Evolutionary conservation across 2,113 vertebrate species (phyloP).

Genomic region (Myotis davidii): DNA sequence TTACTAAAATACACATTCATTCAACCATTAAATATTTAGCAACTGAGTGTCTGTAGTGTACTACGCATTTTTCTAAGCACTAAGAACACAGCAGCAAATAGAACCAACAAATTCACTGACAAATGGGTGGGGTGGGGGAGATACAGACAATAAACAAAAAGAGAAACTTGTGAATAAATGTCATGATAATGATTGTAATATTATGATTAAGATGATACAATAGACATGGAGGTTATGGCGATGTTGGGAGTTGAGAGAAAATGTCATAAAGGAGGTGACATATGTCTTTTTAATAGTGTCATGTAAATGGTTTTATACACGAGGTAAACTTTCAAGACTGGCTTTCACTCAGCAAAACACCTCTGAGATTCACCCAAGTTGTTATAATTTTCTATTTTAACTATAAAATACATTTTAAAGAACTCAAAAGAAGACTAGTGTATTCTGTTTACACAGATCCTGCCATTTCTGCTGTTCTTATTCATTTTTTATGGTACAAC

Average conservation of each 20-base stretch:
- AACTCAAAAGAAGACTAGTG: not conserved
- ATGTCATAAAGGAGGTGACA: not conserved
- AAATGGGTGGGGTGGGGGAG: not conserved
- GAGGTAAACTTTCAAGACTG: not conserved
- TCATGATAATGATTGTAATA: not conserved
- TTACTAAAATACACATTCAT: not conserved
- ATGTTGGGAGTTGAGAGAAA: not conserved
- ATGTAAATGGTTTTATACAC: not conserved
- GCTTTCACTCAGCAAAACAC: not conserved
- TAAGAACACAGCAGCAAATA: not conserved
- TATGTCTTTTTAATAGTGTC: not conserved
- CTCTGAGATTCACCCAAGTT: not conserved
- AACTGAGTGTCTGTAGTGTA: not conserved
- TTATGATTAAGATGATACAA: not conserved
- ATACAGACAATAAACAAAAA: not conserved
- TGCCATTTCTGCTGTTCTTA: not conserved
- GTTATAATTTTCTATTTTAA: not conserved
- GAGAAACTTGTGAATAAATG: not conserved
- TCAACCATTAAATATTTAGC: not conserved
- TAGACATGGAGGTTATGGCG: not conserved
- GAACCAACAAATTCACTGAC: not conserved
- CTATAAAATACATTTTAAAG: not conserved
- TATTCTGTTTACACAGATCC: not conserved
- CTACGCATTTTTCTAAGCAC: not conserved
- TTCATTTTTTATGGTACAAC: not conserved